Percentiles rank a stretch among this genome's conserved stretches.
Conservation (phyloP, 2,113 vertebrate genomes). For the Sterna hirundo region DNA sequence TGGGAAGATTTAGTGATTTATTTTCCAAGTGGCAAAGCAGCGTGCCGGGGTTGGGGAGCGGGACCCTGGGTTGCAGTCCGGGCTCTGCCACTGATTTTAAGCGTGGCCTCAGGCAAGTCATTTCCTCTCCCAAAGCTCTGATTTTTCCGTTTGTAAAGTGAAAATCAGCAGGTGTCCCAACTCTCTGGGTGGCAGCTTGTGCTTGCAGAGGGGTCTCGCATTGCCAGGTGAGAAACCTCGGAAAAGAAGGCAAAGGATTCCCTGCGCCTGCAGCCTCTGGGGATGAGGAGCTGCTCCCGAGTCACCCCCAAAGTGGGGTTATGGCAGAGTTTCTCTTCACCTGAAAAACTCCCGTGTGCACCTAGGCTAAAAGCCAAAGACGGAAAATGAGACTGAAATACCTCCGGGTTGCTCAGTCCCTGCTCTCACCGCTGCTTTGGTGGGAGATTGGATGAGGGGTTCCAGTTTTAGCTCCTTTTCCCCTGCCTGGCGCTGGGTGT, state of each 20-base stretch:
- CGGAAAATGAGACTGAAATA: neutral
- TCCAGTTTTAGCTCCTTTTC: neutral
- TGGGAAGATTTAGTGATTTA: neutral
- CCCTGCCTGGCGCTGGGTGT: neutral
- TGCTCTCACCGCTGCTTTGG: neutral
- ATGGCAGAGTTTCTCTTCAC: neutral
- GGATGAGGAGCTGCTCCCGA: neutral
- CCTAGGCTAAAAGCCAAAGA: neutral
- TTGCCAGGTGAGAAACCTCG: neutral
- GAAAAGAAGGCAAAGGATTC: neutral
- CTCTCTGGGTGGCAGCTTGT: neutral
- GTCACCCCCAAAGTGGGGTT: accelerated
- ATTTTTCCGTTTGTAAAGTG: neutral
- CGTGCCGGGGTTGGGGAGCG: accelerated
- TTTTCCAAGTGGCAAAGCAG: neutral
- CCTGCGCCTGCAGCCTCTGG: neutral
- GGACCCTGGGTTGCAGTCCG: neutral
- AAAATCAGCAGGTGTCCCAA: accelerated
- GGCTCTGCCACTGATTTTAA: neutral
- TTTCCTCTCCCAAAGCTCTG: neutral
- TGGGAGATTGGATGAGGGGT: neutral
- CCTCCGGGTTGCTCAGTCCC: neutral
- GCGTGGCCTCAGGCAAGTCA: neutral
- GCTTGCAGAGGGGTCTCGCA: neutral
- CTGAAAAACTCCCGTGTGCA: neutral